phyloP scores from a whole-genome alignment of 1,140 invertebrate species.

The Hylaeus volcanicus region DNA sequence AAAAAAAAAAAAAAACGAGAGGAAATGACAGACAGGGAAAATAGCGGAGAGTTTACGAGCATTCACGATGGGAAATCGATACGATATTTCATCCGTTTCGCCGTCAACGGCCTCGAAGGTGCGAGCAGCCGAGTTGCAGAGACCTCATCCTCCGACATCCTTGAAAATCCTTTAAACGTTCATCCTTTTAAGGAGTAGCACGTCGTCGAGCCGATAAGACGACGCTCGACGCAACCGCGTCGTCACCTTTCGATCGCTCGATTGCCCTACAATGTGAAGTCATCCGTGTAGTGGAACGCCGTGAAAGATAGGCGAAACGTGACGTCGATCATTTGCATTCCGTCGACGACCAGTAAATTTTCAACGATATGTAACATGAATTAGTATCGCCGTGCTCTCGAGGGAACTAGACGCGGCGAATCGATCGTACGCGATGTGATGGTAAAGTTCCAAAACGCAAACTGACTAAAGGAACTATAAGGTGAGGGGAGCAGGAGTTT shows the following conservation, averaged over 20 bases:
- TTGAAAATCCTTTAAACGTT: conserved; percentile 69
- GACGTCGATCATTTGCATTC: conserved; percentile 33
- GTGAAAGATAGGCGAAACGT: conserved; percentile 39
- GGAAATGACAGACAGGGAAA: conserved; percentile 15
- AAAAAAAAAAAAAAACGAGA: background rate
- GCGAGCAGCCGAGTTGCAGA: conserved; percentile 41
- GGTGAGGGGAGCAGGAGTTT: too few species aligned
- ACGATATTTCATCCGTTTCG: conserved; percentile 73
- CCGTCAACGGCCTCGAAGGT: conserved; percentile 63
- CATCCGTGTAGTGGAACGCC: conserved; percentile 31
- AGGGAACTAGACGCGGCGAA: background rate
- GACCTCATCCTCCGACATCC: conserved; percentile 31
- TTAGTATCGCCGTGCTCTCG: conserved; percentile 7
- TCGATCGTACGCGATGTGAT: too few species aligned
- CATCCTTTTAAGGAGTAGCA: conserved; percentile 63
- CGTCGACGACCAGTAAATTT: conserved; percentile 20
- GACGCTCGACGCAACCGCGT: conserved; percentile 43
- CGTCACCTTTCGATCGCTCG: conserved; percentile 51
- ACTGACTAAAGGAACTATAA: too few species aligned
- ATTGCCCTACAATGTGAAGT: conserved; percentile 46
- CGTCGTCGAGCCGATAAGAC: conserved; percentile 59
- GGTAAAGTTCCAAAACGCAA: too few species aligned
- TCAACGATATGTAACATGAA: conserved; percentile 22
- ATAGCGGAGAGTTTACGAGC: conserved; percentile 25
- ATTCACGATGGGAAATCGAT: conserved; percentile 74